Evolutionary conservation across 1,140 invertebrate genomes (phyloP).

Genomic region (Lutraria rhynchaena): DNA sequence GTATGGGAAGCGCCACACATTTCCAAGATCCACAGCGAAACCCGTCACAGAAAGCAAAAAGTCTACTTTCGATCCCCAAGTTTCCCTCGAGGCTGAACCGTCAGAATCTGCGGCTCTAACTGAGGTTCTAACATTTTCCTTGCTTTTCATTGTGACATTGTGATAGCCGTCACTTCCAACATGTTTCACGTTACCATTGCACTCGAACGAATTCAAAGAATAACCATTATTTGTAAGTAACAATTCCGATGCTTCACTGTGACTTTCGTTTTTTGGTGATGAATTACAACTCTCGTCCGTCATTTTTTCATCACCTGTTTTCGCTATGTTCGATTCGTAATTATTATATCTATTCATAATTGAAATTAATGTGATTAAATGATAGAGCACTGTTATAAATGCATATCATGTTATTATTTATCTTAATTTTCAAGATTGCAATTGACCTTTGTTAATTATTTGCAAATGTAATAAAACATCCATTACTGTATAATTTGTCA

Average conservation of each 20-base stretch:
- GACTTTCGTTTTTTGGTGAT: too few species aligned
- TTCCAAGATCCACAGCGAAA: conserved; percentile 92
- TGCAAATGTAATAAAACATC: too few species aligned
- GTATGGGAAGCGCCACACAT: conserved; percentile 88
- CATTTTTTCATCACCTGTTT: too few species aligned
- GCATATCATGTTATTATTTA: too few species aligned
- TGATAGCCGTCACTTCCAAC: neutral
- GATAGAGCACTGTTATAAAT: too few species aligned
- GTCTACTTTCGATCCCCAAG: conserved; percentile 90
- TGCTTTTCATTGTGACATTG: neutral
- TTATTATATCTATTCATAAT: too few species aligned
- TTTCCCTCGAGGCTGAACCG: conserved; percentile 60
- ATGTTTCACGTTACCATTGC: neutral
- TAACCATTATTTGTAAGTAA: neutral
- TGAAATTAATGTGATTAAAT: too few species aligned
- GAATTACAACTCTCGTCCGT: too few species aligned
- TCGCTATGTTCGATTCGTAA: too few species aligned
- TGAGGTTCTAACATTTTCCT: neutral
- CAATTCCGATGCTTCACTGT: neutral
- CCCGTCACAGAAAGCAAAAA: conserved; percentile 93
- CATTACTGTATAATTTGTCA: too few species aligned
- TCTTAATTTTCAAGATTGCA: too few species aligned
- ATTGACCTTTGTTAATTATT: too few species aligned
- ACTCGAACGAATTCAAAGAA: neutral
- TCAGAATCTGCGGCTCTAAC: neutral